These are phyloP conservation scores for Poecilobothrus nobilitatus DNA, from an alignment of 2,888 invertebrate genomes.

Conservation along the genomic window DNA sequence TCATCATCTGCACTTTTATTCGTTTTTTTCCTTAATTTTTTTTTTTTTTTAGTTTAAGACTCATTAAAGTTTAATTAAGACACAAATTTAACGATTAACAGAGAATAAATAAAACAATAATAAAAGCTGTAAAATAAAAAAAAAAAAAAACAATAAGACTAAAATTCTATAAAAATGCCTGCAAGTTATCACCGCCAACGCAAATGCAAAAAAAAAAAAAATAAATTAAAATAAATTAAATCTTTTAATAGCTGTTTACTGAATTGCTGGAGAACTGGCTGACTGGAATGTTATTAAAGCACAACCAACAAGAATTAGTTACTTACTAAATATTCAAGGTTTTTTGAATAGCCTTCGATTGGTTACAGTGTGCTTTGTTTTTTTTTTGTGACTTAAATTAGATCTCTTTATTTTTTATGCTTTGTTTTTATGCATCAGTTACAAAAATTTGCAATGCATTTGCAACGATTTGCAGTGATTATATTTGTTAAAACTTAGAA, in stretches of 20 bases:
- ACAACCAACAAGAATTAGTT: not conserved
- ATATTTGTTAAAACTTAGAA: no score
- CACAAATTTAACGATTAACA: slow-evolving; percentile 6
- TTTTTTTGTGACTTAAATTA: no score
- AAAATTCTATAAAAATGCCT: not conserved
- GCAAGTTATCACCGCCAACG: not conserved
- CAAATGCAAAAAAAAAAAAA: not conserved
- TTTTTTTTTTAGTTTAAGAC: not conserved
- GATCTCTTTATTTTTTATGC: no score
- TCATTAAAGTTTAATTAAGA: slow-evolving; percentile 6
- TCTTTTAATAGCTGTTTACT: not conserved
- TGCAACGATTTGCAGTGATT: no score
- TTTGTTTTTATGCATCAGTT: no score
- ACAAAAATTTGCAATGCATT: no score
- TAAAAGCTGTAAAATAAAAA: not conserved
- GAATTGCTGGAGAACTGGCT: not conserved
- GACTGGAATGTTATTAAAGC: not conserved
- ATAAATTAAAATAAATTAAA: no score
- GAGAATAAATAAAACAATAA: not conserved
- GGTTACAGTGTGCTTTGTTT: no score
- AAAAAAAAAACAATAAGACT: not conserved
- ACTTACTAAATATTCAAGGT: not conserved
- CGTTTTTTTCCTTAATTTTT: not conserved
- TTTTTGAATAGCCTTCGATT: not conserved
- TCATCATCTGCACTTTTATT: not conserved